These are phyloP conservation scores for Malthinus seriepunctatus DNA, from an alignment of 2,888 invertebrate genomes.

Conservation along the genomic window DNA sequence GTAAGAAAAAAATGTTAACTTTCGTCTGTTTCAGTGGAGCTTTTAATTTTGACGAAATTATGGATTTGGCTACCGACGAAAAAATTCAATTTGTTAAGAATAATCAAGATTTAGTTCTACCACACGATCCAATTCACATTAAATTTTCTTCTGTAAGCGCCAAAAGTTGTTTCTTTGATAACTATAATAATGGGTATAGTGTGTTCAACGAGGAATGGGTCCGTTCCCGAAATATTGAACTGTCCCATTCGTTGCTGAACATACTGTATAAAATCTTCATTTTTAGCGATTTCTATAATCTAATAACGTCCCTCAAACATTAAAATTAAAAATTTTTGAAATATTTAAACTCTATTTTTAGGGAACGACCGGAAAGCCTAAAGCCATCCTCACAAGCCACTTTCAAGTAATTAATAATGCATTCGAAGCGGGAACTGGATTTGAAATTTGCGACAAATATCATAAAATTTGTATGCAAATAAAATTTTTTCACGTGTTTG, in stretches of 20 bases:
- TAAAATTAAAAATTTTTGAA: too few species aligned
- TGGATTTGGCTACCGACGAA: slow-evolving; percentile 43
- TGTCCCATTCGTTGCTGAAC: too few species aligned
- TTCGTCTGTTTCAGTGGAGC: slow-evolving; percentile 51
- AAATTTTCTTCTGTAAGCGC: slow-evolving; percentile 68
- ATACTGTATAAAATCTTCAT: too few species aligned
- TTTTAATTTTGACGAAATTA: slow-evolving; percentile 50
- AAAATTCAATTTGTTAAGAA: slow-evolving; percentile 45
- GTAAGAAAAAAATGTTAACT: not conserved
- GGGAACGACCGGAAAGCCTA: slow-evolving; percentile 67
- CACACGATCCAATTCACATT: slow-evolving; percentile 73
- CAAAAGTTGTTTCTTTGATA: too few species aligned
- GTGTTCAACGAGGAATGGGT: too few species aligned
- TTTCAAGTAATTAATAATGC: slow-evolving; percentile 77
- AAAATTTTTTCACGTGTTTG: slow-evolving; percentile 84
- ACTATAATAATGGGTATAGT: too few species aligned
- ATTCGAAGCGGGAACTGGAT: slow-evolving; percentile 62
- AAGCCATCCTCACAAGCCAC: slow-evolving; percentile 74
- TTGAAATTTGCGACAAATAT: slow-evolving; percentile 54
- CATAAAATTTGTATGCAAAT: slow-evolving; percentile 66
- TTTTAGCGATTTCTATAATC: too few species aligned
- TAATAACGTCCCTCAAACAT: too few species aligned
- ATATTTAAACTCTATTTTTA: too few species aligned
- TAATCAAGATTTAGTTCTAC: slow-evolving; percentile 60
- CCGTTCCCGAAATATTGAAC: too few species aligned